Conservation (phyloP, 64 coral and sea anemone species). For the Montipora capricornis region DNA sequence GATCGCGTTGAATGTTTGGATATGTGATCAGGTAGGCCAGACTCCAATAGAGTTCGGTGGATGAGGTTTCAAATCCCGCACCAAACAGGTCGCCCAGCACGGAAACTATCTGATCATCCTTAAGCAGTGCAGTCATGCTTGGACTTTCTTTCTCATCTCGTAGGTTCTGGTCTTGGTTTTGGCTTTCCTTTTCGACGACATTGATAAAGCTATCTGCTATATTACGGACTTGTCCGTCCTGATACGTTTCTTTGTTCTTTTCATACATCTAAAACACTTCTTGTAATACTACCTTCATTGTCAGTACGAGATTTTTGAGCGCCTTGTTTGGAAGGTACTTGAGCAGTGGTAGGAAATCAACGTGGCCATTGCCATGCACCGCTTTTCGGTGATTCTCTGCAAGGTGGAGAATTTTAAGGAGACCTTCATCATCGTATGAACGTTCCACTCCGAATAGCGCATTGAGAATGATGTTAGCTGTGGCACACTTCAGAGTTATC, state of each 20-base stretch:
- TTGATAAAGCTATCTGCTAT: constrained; percentile 45
- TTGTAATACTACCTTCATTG: not conserved
- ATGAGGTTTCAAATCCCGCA: constrained; percentile 10
- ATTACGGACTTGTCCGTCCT: constrained; percentile 6
- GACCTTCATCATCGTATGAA: constrained; percentile 19
- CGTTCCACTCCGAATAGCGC: constrained; percentile 19
- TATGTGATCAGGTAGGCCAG: constrained; percentile 22
- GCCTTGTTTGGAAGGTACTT: constrained; percentile 16
- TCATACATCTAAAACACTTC: not conserved
- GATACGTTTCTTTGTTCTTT: constrained; percentile 26
- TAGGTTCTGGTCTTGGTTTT: not conserved
- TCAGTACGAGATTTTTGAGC: not conserved
- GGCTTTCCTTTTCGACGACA: not conserved
- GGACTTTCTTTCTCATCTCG: not conserved
- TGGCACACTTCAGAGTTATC: not conserved
- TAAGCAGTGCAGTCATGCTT: not conserved
- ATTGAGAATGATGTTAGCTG: not conserved
- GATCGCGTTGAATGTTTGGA: constrained; percentile 15
- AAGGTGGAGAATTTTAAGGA: constrained; percentile 1
- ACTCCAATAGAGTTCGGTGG: constrained; percentile 14
- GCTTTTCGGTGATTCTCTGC: not conserved
- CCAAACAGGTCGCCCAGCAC: not conserved
- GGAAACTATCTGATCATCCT: constrained; percentile 12
- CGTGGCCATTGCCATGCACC: not conserved
- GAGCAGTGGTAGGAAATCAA: constrained; percentile 25